Evolutionary conservation across 2,797 vertebrate species (phyloP).

Genomic region (Valencia hispanica): DNA sequence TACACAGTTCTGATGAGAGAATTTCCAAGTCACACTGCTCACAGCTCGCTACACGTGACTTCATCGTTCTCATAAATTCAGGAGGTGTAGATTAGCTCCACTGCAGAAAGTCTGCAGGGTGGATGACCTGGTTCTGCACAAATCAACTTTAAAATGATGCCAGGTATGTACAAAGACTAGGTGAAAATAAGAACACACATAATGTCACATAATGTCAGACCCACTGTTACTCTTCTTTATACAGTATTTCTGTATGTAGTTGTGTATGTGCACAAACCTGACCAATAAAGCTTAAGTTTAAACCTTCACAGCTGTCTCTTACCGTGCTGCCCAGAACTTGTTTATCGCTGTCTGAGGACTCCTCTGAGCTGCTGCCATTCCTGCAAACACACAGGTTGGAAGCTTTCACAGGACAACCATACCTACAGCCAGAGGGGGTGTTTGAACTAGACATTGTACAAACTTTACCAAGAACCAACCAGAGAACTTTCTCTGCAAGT

Average conservation of each 20-base stretch:
- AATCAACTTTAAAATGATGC: too few species aligned
- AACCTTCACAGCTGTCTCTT: constrained; percentile 40
- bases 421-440: too few species aligned
- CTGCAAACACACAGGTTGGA: constrained; percentile 59
- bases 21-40: background rate
- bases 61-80: background rate
- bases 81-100: background rate
- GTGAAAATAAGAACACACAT: too few species aligned
- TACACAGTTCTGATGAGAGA: background rate
- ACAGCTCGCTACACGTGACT: background rate
- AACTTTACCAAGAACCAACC: too few species aligned
- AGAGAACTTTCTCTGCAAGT: background rate
- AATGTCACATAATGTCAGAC: too few species aligned
- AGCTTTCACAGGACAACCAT: background rate
- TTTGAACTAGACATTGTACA: too few species aligned
- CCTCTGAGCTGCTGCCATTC: constrained; percentile 77
- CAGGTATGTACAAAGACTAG: too few species aligned
- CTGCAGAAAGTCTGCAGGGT: too few species aligned
- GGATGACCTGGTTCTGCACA: too few species aligned
- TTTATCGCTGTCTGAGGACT: constrained; percentile 82
- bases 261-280: background rate
- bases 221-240: too few species aligned
- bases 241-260: too few species aligned
- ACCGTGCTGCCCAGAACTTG: constrained; percentile 82
- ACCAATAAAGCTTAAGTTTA: background rate